Conservation (phyloP, 2,797 vertebrate species). For the Falco novaeseelandiae region DNA sequence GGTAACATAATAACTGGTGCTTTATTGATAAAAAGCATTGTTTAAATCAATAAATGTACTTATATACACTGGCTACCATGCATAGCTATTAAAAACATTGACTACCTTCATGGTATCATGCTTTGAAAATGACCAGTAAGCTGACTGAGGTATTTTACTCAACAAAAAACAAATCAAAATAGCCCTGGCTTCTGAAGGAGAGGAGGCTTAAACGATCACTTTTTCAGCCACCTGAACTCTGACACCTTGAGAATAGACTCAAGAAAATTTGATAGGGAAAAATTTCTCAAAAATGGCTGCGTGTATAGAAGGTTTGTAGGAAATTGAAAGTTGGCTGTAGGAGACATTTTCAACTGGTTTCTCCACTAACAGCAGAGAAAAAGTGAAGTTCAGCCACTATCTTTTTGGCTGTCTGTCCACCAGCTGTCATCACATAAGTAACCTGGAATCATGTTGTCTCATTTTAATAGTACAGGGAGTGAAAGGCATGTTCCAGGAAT, state of each 20-base stretch:
- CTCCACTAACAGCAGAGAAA: neutral
- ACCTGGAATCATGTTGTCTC: neutral
- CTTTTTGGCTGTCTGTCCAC: neutral
- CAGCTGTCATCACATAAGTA: neutral
- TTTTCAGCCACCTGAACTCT: neutral
- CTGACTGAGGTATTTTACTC: neutral
- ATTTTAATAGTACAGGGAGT: neutral
- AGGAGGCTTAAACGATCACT: neutral
- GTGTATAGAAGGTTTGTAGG: neutral
- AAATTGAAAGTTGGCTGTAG: neutral
- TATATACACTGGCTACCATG: neutral
- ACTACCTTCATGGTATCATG: neutral
- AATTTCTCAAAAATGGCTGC: neutral
- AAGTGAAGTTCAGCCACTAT: neutral
- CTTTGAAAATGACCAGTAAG: slow-evolving; percentile 36
- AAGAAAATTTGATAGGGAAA: neutral
- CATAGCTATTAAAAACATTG: slow-evolving; percentile 45
- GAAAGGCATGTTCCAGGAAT: neutral
- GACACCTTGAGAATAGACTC: neutral
- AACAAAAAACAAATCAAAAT: neutral
- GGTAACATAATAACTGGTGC: neutral
- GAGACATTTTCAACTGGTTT: neutral
- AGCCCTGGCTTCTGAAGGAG: neutral
- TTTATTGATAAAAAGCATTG: slow-evolving; percentile 31
- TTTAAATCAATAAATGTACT: slow-evolving; percentile 44